A percentile compares a stretch with the other conserved stretches of the same genome.
Conservation (phyloP, 1,140 invertebrate genomes). For the Drosophila triauraria region DNA sequence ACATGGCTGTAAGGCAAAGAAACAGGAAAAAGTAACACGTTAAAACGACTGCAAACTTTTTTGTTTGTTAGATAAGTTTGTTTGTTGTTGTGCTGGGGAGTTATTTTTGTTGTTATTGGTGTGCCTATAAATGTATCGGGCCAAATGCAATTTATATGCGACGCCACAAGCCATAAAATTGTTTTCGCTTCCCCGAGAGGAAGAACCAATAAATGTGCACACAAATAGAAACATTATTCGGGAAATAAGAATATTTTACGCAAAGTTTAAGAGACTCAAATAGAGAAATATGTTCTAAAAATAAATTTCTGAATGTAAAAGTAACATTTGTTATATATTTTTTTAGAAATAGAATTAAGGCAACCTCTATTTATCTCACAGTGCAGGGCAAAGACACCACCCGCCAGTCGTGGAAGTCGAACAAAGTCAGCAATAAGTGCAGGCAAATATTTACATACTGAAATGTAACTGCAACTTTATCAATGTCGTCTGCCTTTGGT, state of each 20-base stretch:
- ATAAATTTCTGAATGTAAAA: no score
- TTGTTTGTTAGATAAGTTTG: conserved; percentile 17
- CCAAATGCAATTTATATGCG: conserved; percentile 65
- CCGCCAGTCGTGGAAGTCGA: conserved; percentile 1
- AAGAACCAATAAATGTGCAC: not conserved
- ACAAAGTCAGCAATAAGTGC: conserved; percentile 72
- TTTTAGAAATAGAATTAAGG: not conserved
- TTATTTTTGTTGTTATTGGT: not conserved
- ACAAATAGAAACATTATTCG: not conserved
- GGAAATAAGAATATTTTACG: not conserved
- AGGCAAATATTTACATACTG: conserved; percentile 80
- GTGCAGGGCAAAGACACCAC: conserved; percentile 16
- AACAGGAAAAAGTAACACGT: conserved; percentile 46
- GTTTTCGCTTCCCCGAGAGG: conserved; percentile 12
- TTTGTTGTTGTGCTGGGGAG: conserved; percentile 12
- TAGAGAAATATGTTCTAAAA: not conserved
- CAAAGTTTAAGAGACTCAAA: not conserved
- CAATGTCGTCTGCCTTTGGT: conserved; percentile 82
- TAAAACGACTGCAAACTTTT: conserved; percentile 55
- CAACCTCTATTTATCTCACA: not conserved
- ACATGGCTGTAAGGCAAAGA: conserved; percentile 91
- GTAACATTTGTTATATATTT: no score
- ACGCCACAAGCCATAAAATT: conserved; percentile 67
- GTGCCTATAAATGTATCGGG: conserved; percentile 38
- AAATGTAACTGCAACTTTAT: conserved; percentile 83